These are phyloP conservation scores for Teleogryllus occipitalis DNA, from an alignment of 1,140 invertebrate species.

Conservation along the genomic window DNA sequence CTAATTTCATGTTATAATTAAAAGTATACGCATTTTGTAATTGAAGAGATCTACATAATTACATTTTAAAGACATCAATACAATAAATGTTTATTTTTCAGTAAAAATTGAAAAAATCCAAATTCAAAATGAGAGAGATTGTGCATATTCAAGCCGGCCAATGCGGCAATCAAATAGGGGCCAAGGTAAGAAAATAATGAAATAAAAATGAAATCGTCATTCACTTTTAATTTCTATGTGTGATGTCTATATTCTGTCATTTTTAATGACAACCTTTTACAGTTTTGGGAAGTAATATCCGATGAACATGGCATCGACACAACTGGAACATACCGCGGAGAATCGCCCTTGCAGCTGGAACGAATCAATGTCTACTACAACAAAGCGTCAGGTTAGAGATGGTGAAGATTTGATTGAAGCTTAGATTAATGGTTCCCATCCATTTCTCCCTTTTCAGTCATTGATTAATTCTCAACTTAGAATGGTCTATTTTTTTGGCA, in stretches of 20 bases:
- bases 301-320: conserved; percentile 56
- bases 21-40: too few species aligned
- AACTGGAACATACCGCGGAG: conserved; percentile 48
- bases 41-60: too few species aligned
- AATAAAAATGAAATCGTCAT: not conserved
- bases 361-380: conserved; percentile 60
- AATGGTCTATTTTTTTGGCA: too few species aligned
- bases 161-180: not conserved
- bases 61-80: too few species aligned
- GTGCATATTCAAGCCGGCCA: not conserved
- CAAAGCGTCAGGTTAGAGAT: conserved; percentile 40
- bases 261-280: not conserved
- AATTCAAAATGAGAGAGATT: not conserved
- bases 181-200: not conserved
- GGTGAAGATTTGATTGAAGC: too few species aligned
- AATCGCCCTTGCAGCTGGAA: conserved; percentile 52
- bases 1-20: too few species aligned
- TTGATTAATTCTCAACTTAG: too few species aligned
- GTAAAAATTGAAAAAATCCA: too few species aligned
- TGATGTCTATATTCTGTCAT: not conserved
- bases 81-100: too few species aligned
- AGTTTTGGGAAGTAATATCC: conserved; percentile 70
- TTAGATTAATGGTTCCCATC: too few species aligned
- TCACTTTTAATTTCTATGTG: not conserved
- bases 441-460: too few species aligned